These are phyloP conservation scores for Ethmia dodecea DNA, from an alignment of 2,888 invertebrate species.

Conservation along the genomic window DNA sequence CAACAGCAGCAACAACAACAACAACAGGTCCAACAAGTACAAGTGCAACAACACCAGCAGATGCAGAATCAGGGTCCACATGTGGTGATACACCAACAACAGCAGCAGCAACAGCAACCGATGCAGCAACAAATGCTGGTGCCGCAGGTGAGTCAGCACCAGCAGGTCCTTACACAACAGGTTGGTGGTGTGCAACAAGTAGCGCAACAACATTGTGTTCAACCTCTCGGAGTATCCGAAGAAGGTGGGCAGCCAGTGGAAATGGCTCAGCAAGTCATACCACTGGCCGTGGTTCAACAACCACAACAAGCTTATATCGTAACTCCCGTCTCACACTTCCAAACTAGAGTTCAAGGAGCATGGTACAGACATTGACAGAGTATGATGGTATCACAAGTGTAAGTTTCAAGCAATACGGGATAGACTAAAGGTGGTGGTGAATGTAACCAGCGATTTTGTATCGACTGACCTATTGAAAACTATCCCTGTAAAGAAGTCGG, in stretches of 20 bases:
- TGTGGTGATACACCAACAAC: constrained; percentile 63
- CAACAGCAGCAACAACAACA: constrained; percentile 61
- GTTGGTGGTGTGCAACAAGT: constrained; percentile 62
- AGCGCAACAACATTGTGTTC: constrained; percentile 68
- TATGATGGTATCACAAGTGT: constrained; percentile 18
- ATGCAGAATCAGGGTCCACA: constrained; percentile 57
- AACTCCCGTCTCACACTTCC: constrained; percentile 81
- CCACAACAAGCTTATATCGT: constrained; percentile 82
- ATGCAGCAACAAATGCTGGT: constrained; percentile 72
- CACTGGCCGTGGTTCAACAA: constrained; percentile 79
- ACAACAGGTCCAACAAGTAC: constrained; percentile 61
- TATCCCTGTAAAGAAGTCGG: constrained; percentile 26
- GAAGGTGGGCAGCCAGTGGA: constrained; percentile 75
- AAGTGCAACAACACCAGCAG: constrained; percentile 64
- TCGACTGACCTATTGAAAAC: constrained; percentile 36
- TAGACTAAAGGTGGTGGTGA: constrained; percentile 25
- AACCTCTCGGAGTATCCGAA: constrained; percentile 67
- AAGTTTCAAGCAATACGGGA: constrained; percentile 22
- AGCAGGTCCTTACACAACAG: constrained; percentile 65
- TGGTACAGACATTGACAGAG: constrained; percentile 73
- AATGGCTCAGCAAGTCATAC: constrained; percentile 81
- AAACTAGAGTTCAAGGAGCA: constrained; percentile 79
- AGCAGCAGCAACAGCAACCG: constrained; percentile 48
- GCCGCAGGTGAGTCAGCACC: constrained; percentile 72
- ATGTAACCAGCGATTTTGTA: constrained; percentile 41